These are phyloP conservation scores for Dolomedes plantarius DNA, from an alignment of 2,888 invertebrate species.

Conservation along the genomic window DNA sequence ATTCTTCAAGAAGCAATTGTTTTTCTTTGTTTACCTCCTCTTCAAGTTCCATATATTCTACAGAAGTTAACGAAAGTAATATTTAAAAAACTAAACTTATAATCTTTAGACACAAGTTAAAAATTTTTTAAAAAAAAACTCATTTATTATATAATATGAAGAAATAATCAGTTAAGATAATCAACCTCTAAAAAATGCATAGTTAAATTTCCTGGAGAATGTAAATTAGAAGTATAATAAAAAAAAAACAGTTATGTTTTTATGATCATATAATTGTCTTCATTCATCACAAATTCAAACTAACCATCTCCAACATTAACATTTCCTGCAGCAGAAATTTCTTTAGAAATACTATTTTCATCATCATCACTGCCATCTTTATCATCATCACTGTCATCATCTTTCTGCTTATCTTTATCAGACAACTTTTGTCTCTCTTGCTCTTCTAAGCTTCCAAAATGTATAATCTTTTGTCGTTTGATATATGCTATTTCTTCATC, in stretches of 20 bases:
- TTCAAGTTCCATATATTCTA: slow-evolving; percentile 90
- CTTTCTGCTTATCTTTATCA: slow-evolving; percentile 36
- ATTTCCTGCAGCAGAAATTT: slow-evolving; percentile 81
- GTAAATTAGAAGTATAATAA: too few relatives aligned
- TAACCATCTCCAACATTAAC: slow-evolving; percentile 81
- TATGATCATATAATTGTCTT: too few relatives aligned
- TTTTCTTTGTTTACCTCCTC: slow-evolving; percentile 89
- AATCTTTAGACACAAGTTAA: too few relatives aligned
- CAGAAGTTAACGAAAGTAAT: slow-evolving; percentile 58
- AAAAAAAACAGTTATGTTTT: too few relatives aligned
- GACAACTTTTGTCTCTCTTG: slow-evolving; percentile 81
- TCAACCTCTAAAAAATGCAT: too few relatives aligned
- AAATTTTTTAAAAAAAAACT: too few relatives aligned
- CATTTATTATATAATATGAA: too few relatives aligned
- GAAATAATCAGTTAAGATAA: too few relatives aligned
- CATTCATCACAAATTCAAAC: too few relatives aligned
- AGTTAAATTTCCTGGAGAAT: too few relatives aligned
- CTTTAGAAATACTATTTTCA: slow-evolving; percentile 76
- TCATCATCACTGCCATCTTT: slow-evolving; percentile 59
- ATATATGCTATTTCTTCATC: slow-evolving; percentile 84
- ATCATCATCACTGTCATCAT: slow-evolving; percentile 46
- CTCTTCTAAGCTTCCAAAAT: slow-evolving; percentile 94
- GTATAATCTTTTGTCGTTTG: slow-evolving; percentile 86
- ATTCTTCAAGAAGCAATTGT: slow-evolving; percentile 94
- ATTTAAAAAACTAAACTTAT: not conserved